phyloP scores from a whole-genome alignment of 2,888 invertebrate genomes.

The Mythimna lalbum region DNA sequence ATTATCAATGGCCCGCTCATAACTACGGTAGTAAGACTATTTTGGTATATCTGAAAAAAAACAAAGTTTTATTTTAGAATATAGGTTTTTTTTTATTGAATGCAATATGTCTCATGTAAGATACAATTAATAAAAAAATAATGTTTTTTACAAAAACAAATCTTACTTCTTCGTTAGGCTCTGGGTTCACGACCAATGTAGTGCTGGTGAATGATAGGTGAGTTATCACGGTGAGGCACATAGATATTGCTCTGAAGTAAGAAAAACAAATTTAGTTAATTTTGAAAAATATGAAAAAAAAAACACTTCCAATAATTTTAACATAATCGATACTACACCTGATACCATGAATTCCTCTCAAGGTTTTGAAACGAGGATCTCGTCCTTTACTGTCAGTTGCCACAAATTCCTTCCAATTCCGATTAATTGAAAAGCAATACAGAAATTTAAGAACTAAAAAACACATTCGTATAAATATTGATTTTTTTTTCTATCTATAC shows the following conservation, averaged over 20 bases:
- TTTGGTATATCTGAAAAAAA: background rate
- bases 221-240: background rate
- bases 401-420: conserved; percentile 67
- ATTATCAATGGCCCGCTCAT: too few species aligned
- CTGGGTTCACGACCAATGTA: conserved; percentile 46
- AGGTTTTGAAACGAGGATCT: conserved; percentile 45
- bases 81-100: too few species aligned
- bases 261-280: background rate
- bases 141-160: background rate
- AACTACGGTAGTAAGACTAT: too few species aligned
- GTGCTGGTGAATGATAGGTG: conserved; percentile 5
- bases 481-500: too few species aligned
- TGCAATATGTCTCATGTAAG: too few species aligned
- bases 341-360: conserved; percentile 65
- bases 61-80: too few species aligned
- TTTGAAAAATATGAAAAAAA: background rate
- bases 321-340: conserved; percentile 54
- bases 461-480: background rate
- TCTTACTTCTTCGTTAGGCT: conserved; percentile 64
- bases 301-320: conserved; percentile 9
- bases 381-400: conserved; percentile 1
- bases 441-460: conserved; percentile 54
- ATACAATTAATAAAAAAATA: too few species aligned
- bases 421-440: conserved; percentile 69
- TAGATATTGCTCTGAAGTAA: background rate